Evolutionary conservation across 1,140 invertebrate genomes (phyloP), one percentile per base, ranked within the genome.

Genomic region (Laupala kohalensis): DNA sequence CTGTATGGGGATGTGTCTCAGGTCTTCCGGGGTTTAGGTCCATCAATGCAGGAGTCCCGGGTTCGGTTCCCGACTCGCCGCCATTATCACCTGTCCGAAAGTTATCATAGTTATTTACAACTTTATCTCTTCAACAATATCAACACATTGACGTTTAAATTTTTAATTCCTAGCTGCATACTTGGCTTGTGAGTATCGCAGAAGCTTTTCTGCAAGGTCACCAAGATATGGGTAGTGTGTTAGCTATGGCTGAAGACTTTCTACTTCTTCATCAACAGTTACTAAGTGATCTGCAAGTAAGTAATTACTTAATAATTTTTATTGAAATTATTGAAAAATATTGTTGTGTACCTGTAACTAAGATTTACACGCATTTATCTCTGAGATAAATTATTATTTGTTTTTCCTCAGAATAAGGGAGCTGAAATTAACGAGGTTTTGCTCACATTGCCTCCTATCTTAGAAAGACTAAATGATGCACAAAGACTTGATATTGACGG

Each of bases 161-260:
- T 69, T 69, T 37, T 24, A 27, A 75, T 76, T 26, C 74, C n/a
- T n/a, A 83, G 80, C 78, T 93, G 27, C 84, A 88, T 67, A 85
- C 85, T 5, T 94, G 92, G 92, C 76, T 93, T 26, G 83, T 83
- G 5, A 85, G 85, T 69, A 88, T 89, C 13, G 89, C 88, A 0
- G 88, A 92, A 74, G 82, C 86, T 19, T 92, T 92, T 77, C 80
- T 95, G 6, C 86, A 88, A 74, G 86, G 89, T 26, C 89, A 91
- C 76, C 85, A 87, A 72, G 88, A 91, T 74, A 89, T 93, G 87
- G 92, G 92, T 28, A 86, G 84, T 29, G 87, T 86, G 79, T 80
- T 91, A 64, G 78, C 84, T 30, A 86, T 87, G 80, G 88, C 91
- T 24, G 86, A 86, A 75, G 89, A 92, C 77, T 94, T 93, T 78